Evolutionary conservation across 2,888 invertebrate genomes (phyloP), one percentile per base, ranked within the genome.

Genomic region (Spatulosminthurus flaviceps): DNA sequence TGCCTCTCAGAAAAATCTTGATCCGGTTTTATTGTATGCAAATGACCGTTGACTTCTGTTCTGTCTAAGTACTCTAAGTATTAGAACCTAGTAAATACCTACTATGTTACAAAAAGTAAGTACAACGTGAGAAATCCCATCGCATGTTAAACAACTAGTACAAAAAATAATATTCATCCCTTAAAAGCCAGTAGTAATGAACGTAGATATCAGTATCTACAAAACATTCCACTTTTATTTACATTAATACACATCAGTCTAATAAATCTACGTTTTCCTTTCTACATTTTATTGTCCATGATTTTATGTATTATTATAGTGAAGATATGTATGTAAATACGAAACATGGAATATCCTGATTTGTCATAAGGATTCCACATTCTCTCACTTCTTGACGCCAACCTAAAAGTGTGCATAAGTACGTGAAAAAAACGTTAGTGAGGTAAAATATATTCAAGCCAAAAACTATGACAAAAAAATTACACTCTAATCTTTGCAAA

Each of bases 351-450:
- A 19, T 19, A n/a, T 51, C n/a, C 51, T n/a, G 51, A 51, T 16
- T n/a, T 51, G 51, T 51, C 51, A 19, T 51, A 51, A 51, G 16
- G 51, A 51, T 51, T 51, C n/a, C 51, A 51, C 16, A 2, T 51
- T 51, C 51, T 11, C 51, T 51, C 51, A 51, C 16, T 51, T n/a
- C 16, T 51, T 51, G 51, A 51, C 51, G 51, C 51, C 51, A 51
- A 19, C 4, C 16, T 19, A 51, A 19, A 9, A 5, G 51, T 51
- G 51, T 51, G 51, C n/a, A 51, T 19, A 51, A 11, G 5, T 2
- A n/a, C n/a, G n/a, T n/a, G n/a, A n/a, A n/a, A n/a, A n/a, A 19
- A 51, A 51, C 5, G 34, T 4, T 9, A 34, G 34, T 34, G 34
- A 7, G 34, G 9, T 34, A n/a, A n/a, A n/a, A n/a, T n/a, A n/a